Percentiles rank a stretch among this genome's conserved stretches.
These are phyloP conservation scores for Pseudomyrmex pallidus DNA, from an alignment of 1,140 invertebrate species.

Conservation along the genomic window DNA sequence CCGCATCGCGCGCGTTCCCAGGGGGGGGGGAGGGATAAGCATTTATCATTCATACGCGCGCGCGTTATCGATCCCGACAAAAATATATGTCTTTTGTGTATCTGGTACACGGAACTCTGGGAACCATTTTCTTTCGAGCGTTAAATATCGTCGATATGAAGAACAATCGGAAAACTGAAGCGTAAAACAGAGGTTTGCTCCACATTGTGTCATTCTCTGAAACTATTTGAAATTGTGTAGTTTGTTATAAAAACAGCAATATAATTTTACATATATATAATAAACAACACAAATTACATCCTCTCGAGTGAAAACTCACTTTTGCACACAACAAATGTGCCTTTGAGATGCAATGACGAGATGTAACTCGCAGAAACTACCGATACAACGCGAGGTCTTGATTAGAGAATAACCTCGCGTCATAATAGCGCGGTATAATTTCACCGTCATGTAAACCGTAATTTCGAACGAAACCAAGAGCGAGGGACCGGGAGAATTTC, in stretches of 20 bases:
- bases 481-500: slow-evolving; percentile 15
- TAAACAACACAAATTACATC: no score
- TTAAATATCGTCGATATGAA: no score
- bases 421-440: not conserved
- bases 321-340: no score
- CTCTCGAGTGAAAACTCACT: no score
- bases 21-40: slow-evolving; percentile 15
- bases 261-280: no score
- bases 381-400: not conserved
- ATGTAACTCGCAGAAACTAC: not conserved
- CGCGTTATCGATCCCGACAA: slow-evolving; percentile 36
- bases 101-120: not conserved
- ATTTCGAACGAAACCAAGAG: slow-evolving; percentile 29
- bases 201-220: no score
- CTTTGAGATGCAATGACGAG: not conserved
- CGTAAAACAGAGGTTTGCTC: not conserved
- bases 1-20: not conserved
- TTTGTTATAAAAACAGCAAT: no score
- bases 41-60: slow-evolving; percentile 53
- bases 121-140: not conserved
- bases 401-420: not conserved
- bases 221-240: not conserved
- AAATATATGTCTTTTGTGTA: slow-evolving; percentile 46
- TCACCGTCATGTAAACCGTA: slow-evolving; percentile 13
- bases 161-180: not conserved